Base-by-base conservation (phyloP, 2,797 vertebrate genomes). In the Gymnothorax javanicus region DNA sequence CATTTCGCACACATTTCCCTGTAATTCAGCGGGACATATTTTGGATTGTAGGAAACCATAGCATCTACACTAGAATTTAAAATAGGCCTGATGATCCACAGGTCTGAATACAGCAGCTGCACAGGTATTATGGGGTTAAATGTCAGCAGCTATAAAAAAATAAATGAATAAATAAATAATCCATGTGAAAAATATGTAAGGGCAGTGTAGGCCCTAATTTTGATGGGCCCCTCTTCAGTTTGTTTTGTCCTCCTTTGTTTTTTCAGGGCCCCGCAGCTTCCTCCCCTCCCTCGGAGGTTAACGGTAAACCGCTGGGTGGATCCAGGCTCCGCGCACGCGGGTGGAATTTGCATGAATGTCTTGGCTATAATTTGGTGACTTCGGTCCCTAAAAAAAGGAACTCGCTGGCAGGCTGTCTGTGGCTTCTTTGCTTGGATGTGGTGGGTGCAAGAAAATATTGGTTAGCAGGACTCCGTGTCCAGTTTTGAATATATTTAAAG, bases 321-420 rank as follows among this genome's bases (percentile, higher is more conserved):
- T 95, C 94, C 91, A 64, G 90, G 87, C 86, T 91, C 60, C 90
- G 86, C 92, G 90, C 79, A 5, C 88, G 93, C 87, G 94, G 94
- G 94, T 95, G 94, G 94, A 95, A 95, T 95, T 93, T 95, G 95
- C 92, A 79, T 94, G 91, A 89, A 87, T 88, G 92, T 69, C 90
- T 92, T 43, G 83, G 93, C 95, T 96, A 93, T 96, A 96, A 96
- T 96, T 96, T 96, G 93, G 94, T 95, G 94, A 95, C 94, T 96
- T 93, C 88, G 88, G 84, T 92, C 89, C 93, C 95, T 95, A 95
- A 96, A 96, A 94, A 96, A 96, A 95, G 94, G 91, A 94, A 91
- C 93, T 84, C 87, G 89, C 93, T 95, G 94, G 95, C 93, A 95
- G 92, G 92, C 92, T 88, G 89, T 88, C 90, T 93, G 91, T 86